Evolutionary conservation across 2,888 invertebrate species (phyloP).

Genomic region (Dasypogon diadema): DNA sequence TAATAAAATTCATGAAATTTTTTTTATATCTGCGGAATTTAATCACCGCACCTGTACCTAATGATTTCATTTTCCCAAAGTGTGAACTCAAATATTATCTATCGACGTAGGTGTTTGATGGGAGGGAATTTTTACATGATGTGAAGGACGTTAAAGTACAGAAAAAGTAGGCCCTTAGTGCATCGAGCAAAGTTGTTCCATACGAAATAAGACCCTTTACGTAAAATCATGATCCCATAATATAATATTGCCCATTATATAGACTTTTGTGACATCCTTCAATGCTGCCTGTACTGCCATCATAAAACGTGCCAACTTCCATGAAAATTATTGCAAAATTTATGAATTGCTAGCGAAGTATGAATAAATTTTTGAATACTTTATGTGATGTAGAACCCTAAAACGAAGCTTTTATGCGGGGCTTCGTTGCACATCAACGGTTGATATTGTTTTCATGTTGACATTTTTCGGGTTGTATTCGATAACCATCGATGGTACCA

Average conservation of each 20-base stretch:
- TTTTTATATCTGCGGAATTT: no score
- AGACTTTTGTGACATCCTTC: neutral
- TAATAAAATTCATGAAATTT: no score
- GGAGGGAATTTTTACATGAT: no score
- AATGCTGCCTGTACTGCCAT: neutral
- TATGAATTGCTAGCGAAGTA: slow-evolving; percentile 36
- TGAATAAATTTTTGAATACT: slow-evolving; percentile 32
- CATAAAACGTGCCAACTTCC: slow-evolving; percentile 33
- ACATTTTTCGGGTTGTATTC: neutral
- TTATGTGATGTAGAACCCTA: slow-evolving; percentile 2
- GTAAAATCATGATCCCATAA: neutral
- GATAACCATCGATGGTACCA: neutral
- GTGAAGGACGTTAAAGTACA: no score
- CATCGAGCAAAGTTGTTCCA: no score
- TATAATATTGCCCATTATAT: neutral
- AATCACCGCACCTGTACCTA: no score
- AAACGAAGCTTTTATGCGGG: neutral
- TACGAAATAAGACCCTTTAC: neutral
- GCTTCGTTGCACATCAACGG: neutral
- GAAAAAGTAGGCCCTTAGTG: no score
- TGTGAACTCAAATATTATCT: neutral
- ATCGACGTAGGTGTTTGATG: neutral
- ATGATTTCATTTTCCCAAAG: neutral
- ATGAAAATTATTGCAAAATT: slow-evolving; percentile 44
- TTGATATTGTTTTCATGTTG: neutral